Base-by-base conservation (phyloP, 23 tunicate genomes). In the Diplosoma virens region DNA sequence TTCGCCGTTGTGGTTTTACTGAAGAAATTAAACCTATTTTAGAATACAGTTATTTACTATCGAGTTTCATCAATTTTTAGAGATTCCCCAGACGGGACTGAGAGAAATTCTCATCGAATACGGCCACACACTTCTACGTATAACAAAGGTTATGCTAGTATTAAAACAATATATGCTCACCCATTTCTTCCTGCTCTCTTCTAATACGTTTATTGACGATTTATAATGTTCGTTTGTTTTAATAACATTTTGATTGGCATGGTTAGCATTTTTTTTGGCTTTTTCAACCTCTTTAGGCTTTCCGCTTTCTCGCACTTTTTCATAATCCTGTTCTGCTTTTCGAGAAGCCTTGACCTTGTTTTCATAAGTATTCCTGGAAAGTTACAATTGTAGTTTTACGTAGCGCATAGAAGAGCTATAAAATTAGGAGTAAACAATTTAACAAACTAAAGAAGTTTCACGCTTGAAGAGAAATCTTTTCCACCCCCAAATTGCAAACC, bases 171-270 rank as follows among this genome's bases (percentile, higher is more conserved):
- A n/a, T n/a, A 56, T 56, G 36, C 27, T 73, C 63, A 85, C 97
- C 97, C 97, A 92, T 2, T 41, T 0, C 64, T 67, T 76, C 33
- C 92, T 67, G 2, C 82, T 76, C 2, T 30, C 16, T 67, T 92
- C 97, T 16, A 85, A 54, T 0, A 75, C 52, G 3, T 26, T 35
- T 1, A 92, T 82, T 6, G 92, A 80, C 2, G 75, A 16, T 27
- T 82, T 86, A 47, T 85, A 92, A 24, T 81, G 82, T 41, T 92
- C 92, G 34, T 92, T 76, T 3, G 97, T 87, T 76, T 92, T 92
- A 20, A 30, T 33, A 0, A 87, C 83, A 34, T 64, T 79, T 9
- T 59, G 46, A 11, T 68, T 60, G 27, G 76, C 25, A 48, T 85
- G 91, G 16, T 26, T 32, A 16, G 81, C 79, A 23, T 48, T 48